phyloP scores from a whole-genome alignment of 2,797 vertebrate species.

The Hyperoplus immaculatus region DNA sequence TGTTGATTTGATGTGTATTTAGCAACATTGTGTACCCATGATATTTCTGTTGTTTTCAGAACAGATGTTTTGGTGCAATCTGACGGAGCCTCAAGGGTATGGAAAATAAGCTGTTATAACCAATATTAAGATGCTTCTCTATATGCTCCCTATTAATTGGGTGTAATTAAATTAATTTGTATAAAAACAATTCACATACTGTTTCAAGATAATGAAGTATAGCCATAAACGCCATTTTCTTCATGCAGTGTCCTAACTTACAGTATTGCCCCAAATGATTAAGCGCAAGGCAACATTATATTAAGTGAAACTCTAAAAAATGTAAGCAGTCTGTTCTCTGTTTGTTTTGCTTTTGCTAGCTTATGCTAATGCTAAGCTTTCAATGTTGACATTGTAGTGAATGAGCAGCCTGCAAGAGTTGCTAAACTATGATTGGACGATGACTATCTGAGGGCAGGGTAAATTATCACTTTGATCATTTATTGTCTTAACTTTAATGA shows the following conservation, averaged over 20 bases:
- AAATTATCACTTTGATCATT: neutral
- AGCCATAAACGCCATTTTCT: neutral
- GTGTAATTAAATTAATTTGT: neutral
- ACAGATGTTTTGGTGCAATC: conserved; percentile 62
- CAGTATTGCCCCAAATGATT: neutral
- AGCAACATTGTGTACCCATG: conserved; percentile 51
- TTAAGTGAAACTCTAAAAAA: neutral
- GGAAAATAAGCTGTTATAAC: conserved; percentile 36
- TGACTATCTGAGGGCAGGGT: neutral
- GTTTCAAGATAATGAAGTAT: neutral
- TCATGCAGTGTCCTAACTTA: neutral
- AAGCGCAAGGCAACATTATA: neutral
- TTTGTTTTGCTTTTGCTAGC: too few species aligned
- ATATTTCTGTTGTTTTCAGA: conserved; percentile 55
- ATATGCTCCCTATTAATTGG: neutral
- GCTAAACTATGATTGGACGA: neutral
- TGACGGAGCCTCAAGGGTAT: conserved; percentile 20
- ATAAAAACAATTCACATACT: neutral
- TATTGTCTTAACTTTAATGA: neutral
- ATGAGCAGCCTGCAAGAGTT: too few species aligned
- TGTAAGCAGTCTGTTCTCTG: neutral
- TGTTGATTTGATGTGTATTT: conserved; percentile 70
- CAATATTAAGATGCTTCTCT: conserved; percentile 1
- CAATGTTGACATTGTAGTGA: too few species aligned
- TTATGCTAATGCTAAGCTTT: neutral